Percentiles rank a stretch among this genome's conserved stretches.
phyloP scores from a whole-genome alignment of 2,888 invertebrate species.

The Nysson spinosus region DNA sequence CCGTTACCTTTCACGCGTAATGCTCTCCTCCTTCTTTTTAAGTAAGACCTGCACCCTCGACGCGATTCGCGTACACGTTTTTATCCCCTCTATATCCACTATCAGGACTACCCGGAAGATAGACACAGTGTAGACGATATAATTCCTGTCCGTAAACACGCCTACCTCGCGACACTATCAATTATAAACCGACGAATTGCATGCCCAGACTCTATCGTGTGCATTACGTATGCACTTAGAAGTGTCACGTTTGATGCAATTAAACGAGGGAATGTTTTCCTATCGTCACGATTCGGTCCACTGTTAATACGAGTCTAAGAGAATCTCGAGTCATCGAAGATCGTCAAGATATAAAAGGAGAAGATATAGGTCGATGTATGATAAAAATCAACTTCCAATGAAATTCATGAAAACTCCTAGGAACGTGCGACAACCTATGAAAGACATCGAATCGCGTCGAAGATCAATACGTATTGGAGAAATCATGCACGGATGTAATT shows the following conservation, averaged over 20 bases:
- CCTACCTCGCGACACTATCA: slow-evolving; percentile 44
- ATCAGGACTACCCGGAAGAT: slow-evolving; percentile 27
- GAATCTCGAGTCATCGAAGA: too few species aligned
- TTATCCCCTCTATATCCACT: slow-evolving; percentile 14
- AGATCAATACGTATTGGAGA: neutral
- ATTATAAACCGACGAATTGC: slow-evolving; percentile 35
- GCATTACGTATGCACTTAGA: too few species aligned
- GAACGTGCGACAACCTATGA: too few species aligned
- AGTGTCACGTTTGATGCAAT: too few species aligned
- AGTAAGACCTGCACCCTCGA: slow-evolving; percentile 6
- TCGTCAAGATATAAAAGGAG: too few species aligned
- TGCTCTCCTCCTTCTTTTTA: neutral
- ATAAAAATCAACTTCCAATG: neutral
- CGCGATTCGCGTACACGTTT: slow-evolving; percentile 21
- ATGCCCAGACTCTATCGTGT: too few species aligned
- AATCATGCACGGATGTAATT: neutral
- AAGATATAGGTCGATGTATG: too few species aligned
- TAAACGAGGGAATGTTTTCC: too few species aligned
- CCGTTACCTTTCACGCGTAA: neutral
- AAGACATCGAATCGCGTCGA: slow-evolving; percentile 7
- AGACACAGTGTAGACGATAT: slow-evolving; percentile 37
- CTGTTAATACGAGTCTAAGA: too few species aligned
- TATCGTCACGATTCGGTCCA: too few species aligned
- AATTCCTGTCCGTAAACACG: slow-evolving; percentile 48
- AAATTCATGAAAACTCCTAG: neutral